Evolutionary conservation across 30 jellyfish, hydroid and myxozoan genomes (phyloP), one percentile per base, ranked within the genome.

Genomic region (Pelagia noctiluca): DNA sequence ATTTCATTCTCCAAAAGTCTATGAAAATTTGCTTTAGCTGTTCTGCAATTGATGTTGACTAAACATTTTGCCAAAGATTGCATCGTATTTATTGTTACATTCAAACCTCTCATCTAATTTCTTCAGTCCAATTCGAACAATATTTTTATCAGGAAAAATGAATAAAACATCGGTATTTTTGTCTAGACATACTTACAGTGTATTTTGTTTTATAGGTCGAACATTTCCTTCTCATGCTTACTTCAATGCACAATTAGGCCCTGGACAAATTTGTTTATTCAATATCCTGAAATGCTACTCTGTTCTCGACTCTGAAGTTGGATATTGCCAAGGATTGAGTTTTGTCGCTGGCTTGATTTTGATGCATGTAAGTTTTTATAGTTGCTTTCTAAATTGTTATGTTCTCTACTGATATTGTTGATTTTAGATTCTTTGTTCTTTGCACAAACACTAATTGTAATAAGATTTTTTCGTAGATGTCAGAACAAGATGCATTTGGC

Each of bases 241-340:
- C 75, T 95, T 95, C 89, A 89, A 78, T 36, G 85, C 91, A 4
- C 91, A 88, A 54, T 97, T 95, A 37, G 97, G 99, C 1, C 90
- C 97, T 36, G 99, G 99, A 1, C 99, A 95, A 61, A 35, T 95
- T 33, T 89, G 97, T 62, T 63, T 95, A 60, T 95, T 89, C 88
- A 95, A 95, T 52, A 78, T 84, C 36, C 62, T 95, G 83, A 89
- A 89, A 53, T 87, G 97, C 26, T 95, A 84, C 50, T 95, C 99
- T 0, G 53, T 83, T 10, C 90, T 95, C 13, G 99, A 95, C 54
- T 89, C 79, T 29, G 99, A 95, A 85, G 99, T 95, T 26, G 99
- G 99, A 19, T 95, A 95, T 75, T 95, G 99, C 62, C 99, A 95
- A 80, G 99, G 99, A 37, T 90, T 95, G 61, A 95, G 99, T 74